Percentiles rank a stretch among this genome's conserved stretches.
phyloP scores from a whole-genome alignment of 2,797 vertebrate genomes.

The Siniperca undulata region DNA sequence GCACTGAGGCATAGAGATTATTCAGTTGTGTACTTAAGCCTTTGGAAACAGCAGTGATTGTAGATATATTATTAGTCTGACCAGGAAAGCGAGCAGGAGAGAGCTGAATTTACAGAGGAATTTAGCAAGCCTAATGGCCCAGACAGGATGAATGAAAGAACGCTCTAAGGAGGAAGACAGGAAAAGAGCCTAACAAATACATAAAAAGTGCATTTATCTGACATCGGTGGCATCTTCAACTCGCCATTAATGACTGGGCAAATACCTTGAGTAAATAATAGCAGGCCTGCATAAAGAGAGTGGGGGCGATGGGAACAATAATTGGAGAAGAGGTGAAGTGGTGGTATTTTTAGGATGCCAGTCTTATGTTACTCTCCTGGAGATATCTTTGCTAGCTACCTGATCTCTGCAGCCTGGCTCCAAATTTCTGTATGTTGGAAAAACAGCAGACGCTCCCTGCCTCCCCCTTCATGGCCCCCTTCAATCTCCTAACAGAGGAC shows the following conservation, averaged over 20 bases:
- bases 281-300: slow-evolving; percentile 12
- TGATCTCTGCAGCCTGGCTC: slow-evolving; percentile 48
- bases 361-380: slow-evolving; percentile 30
- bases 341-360: slow-evolving; percentile 20
- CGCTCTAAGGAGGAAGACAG: slow-evolving; percentile 33
- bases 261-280: slow-evolving; percentile 50
- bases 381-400: slow-evolving; percentile 32
- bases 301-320: not conserved
- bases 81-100: slow-evolving; percentile 47
- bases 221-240: slow-evolving; percentile 51
- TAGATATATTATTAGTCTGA: slow-evolving; percentile 74
- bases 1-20: slow-evolving; percentile 55
- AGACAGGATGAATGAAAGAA: slow-evolving; percentile 73
- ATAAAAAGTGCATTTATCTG: slow-evolving; percentile 52
- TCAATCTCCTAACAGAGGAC: slow-evolving; percentile 57
- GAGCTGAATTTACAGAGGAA: slow-evolving; percentile 74
- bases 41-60: slow-evolving; percentile 59
- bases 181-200: slow-evolving; percentile 50
- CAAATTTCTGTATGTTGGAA: slow-evolving; percentile 63
- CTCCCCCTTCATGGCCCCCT: slow-evolving; percentile 69
- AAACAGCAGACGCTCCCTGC: slow-evolving; percentile 57
- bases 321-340: slow-evolving; percentile 18
- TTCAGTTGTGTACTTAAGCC: slow-evolving; percentile 65
- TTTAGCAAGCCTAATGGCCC: slow-evolving; percentile 75
- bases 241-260: slow-evolving; percentile 49